phyloP scores from a whole-genome alignment of 2,888 invertebrate species.

The Lysandra coridon region DNA sequence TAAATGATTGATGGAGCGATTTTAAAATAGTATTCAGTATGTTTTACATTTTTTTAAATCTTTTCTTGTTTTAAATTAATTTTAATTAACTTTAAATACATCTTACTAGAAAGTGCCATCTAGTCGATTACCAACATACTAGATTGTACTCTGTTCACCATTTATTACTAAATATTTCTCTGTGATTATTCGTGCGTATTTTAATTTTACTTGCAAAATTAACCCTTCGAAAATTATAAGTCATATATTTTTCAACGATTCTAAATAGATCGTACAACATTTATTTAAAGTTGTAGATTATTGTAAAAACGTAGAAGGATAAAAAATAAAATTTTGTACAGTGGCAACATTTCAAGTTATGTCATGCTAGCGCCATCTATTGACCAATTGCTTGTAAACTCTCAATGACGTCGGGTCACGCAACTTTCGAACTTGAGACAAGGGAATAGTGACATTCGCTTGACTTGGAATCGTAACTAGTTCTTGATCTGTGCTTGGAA shows the following conservation, averaged over 20 bases:
- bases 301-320: background rate
- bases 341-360: constrained; percentile 31
- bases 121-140: background rate
- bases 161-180: no score
- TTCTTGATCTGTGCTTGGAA: constrained; percentile 47
- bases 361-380: constrained; percentile 53
- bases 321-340: constrained; percentile 15
- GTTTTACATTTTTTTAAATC: no score
- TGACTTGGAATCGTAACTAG: constrained; percentile 46
- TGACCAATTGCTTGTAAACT: constrained; percentile 37
- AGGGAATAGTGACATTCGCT: constrained; percentile 65
- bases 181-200: no score
- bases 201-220: no score
- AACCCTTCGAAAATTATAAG: no score
- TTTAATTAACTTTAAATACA: no score
- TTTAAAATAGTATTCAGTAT: no score
- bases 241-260: no score
- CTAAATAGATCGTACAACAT: no score
- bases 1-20: no score
- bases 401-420: constrained; percentile 48
- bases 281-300: background rate
- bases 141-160: background rate
- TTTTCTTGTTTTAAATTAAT: background rate
- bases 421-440: constrained; percentile 72
- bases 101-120: background rate